Conservation (phyloP, 2,888 invertebrate species). For the Stenolophus ochropezus region DNA sequence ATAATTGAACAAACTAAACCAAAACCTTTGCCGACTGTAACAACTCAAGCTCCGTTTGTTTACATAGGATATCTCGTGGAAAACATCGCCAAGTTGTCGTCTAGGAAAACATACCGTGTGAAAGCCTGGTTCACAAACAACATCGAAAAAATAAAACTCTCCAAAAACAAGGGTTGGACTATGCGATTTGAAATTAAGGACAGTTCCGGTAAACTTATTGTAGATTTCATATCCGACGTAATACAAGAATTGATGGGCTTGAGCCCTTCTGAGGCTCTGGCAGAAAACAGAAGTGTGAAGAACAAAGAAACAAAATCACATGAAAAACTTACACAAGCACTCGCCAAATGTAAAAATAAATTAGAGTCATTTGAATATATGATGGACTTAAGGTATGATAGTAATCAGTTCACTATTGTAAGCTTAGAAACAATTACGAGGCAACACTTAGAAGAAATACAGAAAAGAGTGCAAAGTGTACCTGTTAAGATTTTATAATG, state of each 20-base stretch:
- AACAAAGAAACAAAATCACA: conserved; percentile 64
- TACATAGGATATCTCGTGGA: conserved; percentile 73
- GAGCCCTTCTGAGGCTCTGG: conserved; percentile 69
- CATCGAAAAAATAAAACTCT: conserved; percentile 75
- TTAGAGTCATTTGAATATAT: conserved; percentile 66
- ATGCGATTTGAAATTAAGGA: conserved; percentile 77
- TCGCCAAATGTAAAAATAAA: conserved; percentile 66
- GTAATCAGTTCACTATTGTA: conserved; percentile 64
- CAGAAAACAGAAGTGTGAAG: conserved; percentile 63
- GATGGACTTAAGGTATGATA: conserved; percentile 67
- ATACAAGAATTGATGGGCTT: conserved; percentile 75
- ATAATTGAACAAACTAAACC: conserved; percentile 61
- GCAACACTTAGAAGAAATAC: conserved; percentile 16
- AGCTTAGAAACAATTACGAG: conserved; percentile 14
- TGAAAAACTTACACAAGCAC: conserved; percentile 65
- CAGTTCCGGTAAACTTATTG: conserved; percentile 75
- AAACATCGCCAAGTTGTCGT: conserved; percentile 66
- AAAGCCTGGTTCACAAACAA: conserved; percentile 77
- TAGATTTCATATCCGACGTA: conserved; percentile 77
- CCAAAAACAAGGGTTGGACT: conserved; percentile 73
- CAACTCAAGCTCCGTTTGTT: conserved; percentile 71
- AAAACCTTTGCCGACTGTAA: conserved; percentile 61
- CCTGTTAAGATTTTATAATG: not conserved
- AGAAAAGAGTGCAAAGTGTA: conserved; percentile 30
- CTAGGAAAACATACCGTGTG: conserved; percentile 74